Percentiles rank a stretch among this genome's conserved stretches.
Conservation (phyloP, 2,113 vertebrate species). For the Crotalus horridus region DNA sequence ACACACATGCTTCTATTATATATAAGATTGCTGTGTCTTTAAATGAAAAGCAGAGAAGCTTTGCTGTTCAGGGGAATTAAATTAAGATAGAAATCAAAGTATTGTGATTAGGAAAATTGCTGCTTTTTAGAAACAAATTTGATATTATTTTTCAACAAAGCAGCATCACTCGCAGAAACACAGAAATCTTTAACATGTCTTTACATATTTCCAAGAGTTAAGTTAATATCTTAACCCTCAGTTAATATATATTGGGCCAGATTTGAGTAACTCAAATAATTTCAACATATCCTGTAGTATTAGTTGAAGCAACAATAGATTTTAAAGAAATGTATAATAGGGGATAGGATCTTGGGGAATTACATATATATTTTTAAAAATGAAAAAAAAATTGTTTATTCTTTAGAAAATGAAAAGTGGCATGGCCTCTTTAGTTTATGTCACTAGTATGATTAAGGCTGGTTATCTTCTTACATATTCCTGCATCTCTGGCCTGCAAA, state of each 20-base stretch:
- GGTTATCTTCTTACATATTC: background rate
- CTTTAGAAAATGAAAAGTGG: background rate
- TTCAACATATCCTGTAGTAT: background rate
- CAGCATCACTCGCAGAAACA: background rate
- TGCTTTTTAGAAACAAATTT: background rate
- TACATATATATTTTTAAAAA: background rate
- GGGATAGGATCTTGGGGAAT: background rate
- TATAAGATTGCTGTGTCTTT: background rate
- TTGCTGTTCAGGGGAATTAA: background rate
- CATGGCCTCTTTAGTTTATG: background rate
- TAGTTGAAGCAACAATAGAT: background rate
- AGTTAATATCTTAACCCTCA: too few species aligned
- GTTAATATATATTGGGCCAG: background rate
- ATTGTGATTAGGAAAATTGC: background rate
- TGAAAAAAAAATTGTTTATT: background rate
- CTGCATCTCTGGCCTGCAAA: background rate
- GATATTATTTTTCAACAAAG: background rate
- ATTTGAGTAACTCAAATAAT: too few species aligned
- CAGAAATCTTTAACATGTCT: background rate
- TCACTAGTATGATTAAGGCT: background rate
- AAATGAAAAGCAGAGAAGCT: background rate
- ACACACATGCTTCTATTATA: background rate
- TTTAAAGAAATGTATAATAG: background rate
- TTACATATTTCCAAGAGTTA: background rate
- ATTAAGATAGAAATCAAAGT: background rate